These are phyloP conservation scores for Orchesella flavescens DNA, from an alignment of 2,888 invertebrate species.

Conservation along the genomic window DNA sequence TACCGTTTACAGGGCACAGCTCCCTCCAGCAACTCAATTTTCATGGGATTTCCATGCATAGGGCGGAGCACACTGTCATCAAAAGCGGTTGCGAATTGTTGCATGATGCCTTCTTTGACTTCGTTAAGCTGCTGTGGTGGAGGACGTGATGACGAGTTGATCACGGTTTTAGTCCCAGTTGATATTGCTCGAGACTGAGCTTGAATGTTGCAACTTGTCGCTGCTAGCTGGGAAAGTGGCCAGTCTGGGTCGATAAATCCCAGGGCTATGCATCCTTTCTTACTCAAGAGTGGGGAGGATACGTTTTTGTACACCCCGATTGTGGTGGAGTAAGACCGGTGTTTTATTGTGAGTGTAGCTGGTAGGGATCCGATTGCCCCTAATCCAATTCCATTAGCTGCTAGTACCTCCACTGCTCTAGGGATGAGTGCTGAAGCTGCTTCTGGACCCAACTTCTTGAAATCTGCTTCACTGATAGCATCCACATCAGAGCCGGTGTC, in stretches of 20 bases:
- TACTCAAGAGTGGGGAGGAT: slow-evolving; percentile 15
- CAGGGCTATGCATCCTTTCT: slow-evolving; percentile 22
- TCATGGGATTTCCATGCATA: slow-evolving; percentile 31
- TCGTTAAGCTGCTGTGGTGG: not conserved
- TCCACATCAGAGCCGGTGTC: slow-evolving; percentile 13
- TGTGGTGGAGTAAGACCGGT: not conserved
- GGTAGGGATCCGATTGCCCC: slow-evolving; percentile 2
- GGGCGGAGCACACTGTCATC: slow-evolving; percentile 19
- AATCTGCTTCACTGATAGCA: not conserved
- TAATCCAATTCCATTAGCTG: slow-evolving; percentile 3
- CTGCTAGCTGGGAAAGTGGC: slow-evolving; percentile 22
- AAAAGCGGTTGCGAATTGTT: slow-evolving; percentile 9
- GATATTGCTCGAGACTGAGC: too few species aligned
- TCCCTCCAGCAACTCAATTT: slow-evolving; percentile 13
- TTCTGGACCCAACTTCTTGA: too few species aligned
- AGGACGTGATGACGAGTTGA: too few species aligned
- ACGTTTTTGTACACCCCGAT: not conserved
- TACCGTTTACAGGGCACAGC: not conserved
- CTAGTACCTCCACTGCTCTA: not conserved
- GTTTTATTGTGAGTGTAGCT: not conserved
- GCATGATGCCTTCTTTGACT: not conserved
- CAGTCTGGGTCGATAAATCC: slow-evolving; percentile 11
- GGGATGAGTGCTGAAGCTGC: not conserved
- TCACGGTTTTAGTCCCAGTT: too few species aligned
- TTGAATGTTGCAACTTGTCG: not conserved